phyloP scores from a whole-genome alignment of 2,797 vertebrate species.

The Pyrocephalus nanus region DNA sequence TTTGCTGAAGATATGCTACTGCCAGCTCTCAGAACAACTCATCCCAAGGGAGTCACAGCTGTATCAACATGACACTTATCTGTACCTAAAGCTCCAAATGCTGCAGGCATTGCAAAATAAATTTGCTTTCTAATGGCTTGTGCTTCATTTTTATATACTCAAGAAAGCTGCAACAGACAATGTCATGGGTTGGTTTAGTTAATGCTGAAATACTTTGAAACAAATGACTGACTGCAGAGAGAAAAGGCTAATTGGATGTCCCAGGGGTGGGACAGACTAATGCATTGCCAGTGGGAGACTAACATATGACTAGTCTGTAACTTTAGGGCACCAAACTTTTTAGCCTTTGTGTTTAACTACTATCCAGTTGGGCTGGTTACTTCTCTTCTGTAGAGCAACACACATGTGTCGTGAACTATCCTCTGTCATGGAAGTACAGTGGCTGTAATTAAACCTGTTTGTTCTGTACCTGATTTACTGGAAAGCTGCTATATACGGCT shows the following conservation, averaged over 20 bases:
- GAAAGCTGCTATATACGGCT: not conserved
- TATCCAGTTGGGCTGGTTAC: not conserved
- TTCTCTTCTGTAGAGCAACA: not conserved
- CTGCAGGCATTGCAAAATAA: not conserved
- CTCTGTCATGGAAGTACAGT: not conserved
- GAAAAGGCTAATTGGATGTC: not conserved
- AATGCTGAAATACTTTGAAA: not conserved
- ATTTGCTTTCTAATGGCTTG: not conserved
- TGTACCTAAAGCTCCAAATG: not conserved
- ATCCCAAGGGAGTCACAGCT: not conserved
- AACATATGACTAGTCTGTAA: not conserved
- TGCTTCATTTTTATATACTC: not conserved
- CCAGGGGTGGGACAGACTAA: not conserved
- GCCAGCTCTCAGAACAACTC: not conserved
- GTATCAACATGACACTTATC: not conserved
- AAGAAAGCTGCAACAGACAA: not conserved
- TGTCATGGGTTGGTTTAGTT: not conserved
- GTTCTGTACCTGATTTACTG: not conserved
- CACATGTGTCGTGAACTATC: not conserved
- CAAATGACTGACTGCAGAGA: not conserved
- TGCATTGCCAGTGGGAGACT: not conserved
- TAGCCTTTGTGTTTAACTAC: not conserved
- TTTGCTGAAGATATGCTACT: constrained; percentile 6
- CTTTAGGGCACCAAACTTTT: not conserved
- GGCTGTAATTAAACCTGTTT: not conserved